Evolutionary conservation across 1,140 invertebrate species (phyloP).

Genomic region (Acromyrmex heyeri): DNA sequence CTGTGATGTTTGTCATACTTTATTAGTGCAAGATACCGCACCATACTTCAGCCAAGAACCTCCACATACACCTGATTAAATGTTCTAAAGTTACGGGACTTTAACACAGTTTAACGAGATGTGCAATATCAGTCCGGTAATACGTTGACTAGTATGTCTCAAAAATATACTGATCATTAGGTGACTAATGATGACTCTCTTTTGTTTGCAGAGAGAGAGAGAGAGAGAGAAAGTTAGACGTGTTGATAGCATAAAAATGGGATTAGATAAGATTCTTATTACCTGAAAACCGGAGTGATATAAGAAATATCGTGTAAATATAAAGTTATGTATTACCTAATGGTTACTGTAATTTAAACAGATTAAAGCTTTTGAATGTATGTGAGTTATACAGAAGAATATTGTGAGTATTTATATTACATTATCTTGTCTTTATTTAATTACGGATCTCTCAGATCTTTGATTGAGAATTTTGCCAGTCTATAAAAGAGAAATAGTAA

Average conservation of each 20-base stretch:
- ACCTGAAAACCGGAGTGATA: slow-evolving; percentile 76
- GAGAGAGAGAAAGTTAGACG: slow-evolving; percentile 48
- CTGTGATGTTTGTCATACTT: slow-evolving; percentile 98
- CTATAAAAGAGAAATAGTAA: not conserved
- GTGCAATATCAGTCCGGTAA: slow-evolving; percentile 80
- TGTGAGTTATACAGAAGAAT: slow-evolving; percentile 68
- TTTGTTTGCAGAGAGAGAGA: slow-evolving; percentile 46
- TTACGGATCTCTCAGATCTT: not conserved
- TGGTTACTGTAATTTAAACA: slow-evolving; percentile 84
- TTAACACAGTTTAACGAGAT: slow-evolving; percentile 71
- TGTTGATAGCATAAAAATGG: slow-evolving; percentile 51
- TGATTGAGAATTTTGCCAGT: not conserved
- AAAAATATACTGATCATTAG: not conserved
- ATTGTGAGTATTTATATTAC: slow-evolving; percentile 68
- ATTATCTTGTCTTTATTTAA: slow-evolving; percentile 46
- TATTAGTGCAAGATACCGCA: slow-evolving; percentile 96
- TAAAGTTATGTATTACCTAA: slow-evolving; percentile 83
- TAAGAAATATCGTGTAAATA: slow-evolving; percentile 82
- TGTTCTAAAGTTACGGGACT: slow-evolving; percentile 59
- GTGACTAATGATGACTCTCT: not conserved
- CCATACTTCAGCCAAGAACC: slow-evolving; percentile 97
- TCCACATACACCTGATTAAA: slow-evolving; percentile 90
- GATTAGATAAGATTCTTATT: slow-evolving; percentile 74
- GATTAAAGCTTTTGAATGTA: slow-evolving; percentile 84
- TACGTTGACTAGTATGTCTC: slow-evolving; percentile 22